Evolutionary conservation across 2,797 vertebrate species (phyloP).

Genomic region (Bucorvus abyssinicus): DNA sequence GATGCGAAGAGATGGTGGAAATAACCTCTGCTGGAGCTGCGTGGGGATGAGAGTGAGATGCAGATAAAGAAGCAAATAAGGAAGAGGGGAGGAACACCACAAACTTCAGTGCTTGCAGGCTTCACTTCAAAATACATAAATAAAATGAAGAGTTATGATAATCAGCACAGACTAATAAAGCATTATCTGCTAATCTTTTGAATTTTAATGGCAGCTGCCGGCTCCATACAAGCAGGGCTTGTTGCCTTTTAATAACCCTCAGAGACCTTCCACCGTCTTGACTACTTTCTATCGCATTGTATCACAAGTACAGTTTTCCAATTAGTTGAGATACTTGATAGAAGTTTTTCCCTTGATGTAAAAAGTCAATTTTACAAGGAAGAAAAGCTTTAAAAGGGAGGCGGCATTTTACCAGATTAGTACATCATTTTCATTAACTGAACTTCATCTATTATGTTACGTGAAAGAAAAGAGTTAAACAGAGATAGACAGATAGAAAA

Average conservation of each 20-base stretch:
- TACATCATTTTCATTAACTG: slow-evolving; percentile 30
- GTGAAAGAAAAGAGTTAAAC: background rate
- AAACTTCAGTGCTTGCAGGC: background rate
- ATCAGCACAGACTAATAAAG: background rate
- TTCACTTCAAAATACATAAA: background rate
- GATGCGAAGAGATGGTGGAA: slow-evolving; percentile 15
- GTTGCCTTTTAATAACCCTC: slow-evolving; percentile 39
- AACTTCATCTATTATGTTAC: background rate
- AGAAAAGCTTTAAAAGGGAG: background rate
- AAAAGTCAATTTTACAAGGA: slow-evolving; percentile 9
- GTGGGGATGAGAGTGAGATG: background rate
- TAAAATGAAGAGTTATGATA: background rate
- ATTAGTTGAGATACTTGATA: slow-evolving; percentile 23
- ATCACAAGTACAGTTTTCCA: slow-evolving; percentile 39
- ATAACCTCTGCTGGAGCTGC: background rate
- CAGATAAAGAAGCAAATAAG: background rate
- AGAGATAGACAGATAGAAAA: background rate
- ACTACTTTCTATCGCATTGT: slow-evolving; percentile 10
- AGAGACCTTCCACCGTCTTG: background rate
- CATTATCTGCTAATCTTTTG: background rate
- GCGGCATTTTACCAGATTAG: slow-evolving; percentile 18
- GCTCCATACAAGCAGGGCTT: background rate
- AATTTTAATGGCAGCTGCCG: slow-evolving; percentile 36
- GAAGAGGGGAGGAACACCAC: background rate
- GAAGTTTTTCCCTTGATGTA: background rate